A percentile compares a stretch with the other conserved stretches of the same genome.
phyloP scores from a whole-genome alignment of 2,797 vertebrate genomes.

The Tragelaphus eurycerus region DNA sequence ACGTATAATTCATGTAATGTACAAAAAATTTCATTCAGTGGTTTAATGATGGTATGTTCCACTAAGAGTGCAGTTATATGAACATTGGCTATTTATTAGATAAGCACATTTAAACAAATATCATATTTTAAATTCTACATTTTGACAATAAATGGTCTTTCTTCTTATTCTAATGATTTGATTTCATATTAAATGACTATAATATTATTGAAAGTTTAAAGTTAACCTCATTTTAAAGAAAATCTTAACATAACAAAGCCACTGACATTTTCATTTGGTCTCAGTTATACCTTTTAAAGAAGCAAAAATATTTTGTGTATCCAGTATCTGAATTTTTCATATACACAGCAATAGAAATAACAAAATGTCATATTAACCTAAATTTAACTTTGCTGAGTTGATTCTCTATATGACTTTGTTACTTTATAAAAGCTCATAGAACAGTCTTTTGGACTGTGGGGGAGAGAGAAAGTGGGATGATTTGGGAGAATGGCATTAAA shows the following conservation, averaged over 20 bases:
- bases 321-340: neutral
- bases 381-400: neutral
- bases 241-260: constrained; percentile 27
- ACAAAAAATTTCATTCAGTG: neutral
- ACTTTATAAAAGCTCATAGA: neutral
- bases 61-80: neutral
- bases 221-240: neutral
- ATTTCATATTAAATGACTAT: neutral
- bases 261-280: neutral
- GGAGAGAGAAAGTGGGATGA: too few species aligned
- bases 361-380: neutral
- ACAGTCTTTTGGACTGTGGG: too few species aligned
- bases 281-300: neutral
- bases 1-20: neutral
- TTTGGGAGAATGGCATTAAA: too few species aligned
- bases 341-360: neutral
- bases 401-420: neutral
- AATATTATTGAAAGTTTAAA: neutral
- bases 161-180: neutral
- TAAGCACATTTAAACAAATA: constrained; percentile 33
- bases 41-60: neutral
- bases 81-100: neutral
- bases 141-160: neutral
- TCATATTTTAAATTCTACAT: neutral
- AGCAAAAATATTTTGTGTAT: neutral